A percentile compares a stretch with the other conserved stretches of the same genome.
Conservation (phyloP, 2,888 invertebrate genomes). For the Acleris cristana region DNA sequence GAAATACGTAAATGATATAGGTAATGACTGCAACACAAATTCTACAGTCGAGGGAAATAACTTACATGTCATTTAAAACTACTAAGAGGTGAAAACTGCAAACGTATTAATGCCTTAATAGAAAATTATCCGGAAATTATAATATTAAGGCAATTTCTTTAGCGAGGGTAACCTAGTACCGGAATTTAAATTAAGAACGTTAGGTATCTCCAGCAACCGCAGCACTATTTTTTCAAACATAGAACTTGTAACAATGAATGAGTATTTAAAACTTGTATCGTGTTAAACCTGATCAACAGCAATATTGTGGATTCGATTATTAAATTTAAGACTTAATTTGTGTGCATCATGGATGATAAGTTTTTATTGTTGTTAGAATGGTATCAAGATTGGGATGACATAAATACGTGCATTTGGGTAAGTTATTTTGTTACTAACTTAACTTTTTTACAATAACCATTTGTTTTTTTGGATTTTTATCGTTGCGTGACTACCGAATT, state of each 20-base stretch:
- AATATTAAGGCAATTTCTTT: too few relatives aligned
- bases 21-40: too few relatives aligned
- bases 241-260: constrained; percentile 3
- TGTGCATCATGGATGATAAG: constrained; percentile 52
- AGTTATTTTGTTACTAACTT: constrained; percentile 40
- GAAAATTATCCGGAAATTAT: too few relatives aligned
- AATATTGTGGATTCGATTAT: constrained; percentile 11
- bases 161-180: not conserved
- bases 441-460: not conserved
- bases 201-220: not conserved
- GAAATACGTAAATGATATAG: too few relatives aligned
- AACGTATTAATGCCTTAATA: too few relatives aligned
- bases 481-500: too few relatives aligned
- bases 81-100: too few relatives aligned
- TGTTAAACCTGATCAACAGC: not conserved
- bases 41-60: too few relatives aligned
- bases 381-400: constrained; percentile 71
- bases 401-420: constrained; percentile 74
- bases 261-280: not conserved
- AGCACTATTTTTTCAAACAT: constrained; percentile 13
- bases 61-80: too few relatives aligned
- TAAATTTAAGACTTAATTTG: constrained; percentile 4
- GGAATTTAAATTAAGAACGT: constrained; percentile 23
- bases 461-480: too few relatives aligned
- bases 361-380: constrained; percentile 66